A percentile compares a stretch with the other conserved stretches of the same genome.
Conservation (phyloP, 2,888 invertebrate genomes). For the Lasioglossum marginatum region DNA sequence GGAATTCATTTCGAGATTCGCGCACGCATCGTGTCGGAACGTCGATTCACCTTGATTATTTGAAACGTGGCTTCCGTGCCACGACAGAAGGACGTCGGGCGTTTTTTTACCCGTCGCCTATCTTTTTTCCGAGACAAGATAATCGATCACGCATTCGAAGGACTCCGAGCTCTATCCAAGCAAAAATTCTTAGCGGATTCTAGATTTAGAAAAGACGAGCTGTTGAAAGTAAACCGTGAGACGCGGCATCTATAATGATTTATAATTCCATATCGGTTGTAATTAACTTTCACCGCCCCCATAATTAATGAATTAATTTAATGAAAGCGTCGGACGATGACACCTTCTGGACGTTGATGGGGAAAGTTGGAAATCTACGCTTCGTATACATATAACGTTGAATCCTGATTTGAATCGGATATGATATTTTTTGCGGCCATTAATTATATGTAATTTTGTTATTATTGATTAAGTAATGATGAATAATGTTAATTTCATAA, state of each 20-base stretch:
- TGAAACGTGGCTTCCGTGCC: slow-evolving; percentile 46
- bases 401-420: background rate
- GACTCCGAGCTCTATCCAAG: background rate
- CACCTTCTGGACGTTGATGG: background rate
- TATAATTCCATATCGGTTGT: background rate
- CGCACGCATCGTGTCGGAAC: slow-evolving; percentile 46
- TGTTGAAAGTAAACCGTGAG: background rate
- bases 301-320: background rate
- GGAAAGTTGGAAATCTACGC: background rate
- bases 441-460: background rate
- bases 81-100: slow-evolving; percentile 28
- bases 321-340: background rate
- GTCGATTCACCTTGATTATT: slow-evolving; percentile 51
- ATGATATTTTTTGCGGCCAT: background rate
- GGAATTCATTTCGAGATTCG: slow-evolving; percentile 48
- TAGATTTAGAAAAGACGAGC: background rate
- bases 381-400: background rate
- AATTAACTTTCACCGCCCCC: background rate
- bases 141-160: slow-evolving; percentile 33
- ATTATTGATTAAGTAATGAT: background rate
- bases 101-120: slow-evolving; percentile 23
- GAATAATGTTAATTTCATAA: background rate
- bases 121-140: slow-evolving; percentile 4
- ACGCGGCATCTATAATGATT: background rate
- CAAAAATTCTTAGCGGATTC: background rate